Conservation (phyloP, 2,888 invertebrate genomes). For the Parapristionchus giblindavisi region DNA sequence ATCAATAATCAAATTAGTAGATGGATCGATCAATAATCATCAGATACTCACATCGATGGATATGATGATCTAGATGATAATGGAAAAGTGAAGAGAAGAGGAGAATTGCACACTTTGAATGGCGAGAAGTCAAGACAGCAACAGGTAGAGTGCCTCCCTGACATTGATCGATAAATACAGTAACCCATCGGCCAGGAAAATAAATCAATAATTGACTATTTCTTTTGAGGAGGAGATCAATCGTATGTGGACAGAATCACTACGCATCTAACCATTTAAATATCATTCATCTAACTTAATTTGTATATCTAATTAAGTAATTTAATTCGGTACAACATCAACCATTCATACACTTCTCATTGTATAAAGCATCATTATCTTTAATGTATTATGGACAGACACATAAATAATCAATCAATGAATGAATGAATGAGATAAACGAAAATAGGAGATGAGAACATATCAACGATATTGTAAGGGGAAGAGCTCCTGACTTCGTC, state of each 20-base stretch:
- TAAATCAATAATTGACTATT: neutral
- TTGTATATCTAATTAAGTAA: neutral
- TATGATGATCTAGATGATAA: constrained; percentile 63
- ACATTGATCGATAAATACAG: neutral
- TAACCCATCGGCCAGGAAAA: neutral
- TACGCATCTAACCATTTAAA: constrained; percentile 7
- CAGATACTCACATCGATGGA: constrained; percentile 62
- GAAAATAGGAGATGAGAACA: neutral
- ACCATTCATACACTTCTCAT: too few relatives aligned
- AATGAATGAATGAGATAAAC: constrained; percentile 13
- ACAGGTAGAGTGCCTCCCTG: constrained; percentile 25
- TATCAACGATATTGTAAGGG: neutral
- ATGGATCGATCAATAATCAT: neutral
- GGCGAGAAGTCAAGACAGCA: constrained; percentile 32
- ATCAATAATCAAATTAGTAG: neutral
- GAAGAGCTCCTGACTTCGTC: too few relatives aligned
- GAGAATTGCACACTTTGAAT: constrained; percentile 30
- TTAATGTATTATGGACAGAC: too few relatives aligned
- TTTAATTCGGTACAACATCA: neutral
- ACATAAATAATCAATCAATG: constrained; percentile 19
- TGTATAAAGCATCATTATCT: too few relatives aligned
- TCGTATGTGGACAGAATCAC: constrained; percentile 30
- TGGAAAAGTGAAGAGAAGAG: constrained; percentile 43
- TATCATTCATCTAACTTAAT: neutral
- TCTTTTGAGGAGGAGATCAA: constrained; percentile 36